Base-by-base conservation (phyloP, 1,140 invertebrate genomes). In the Acyrthosiphon pisum region DNA sequence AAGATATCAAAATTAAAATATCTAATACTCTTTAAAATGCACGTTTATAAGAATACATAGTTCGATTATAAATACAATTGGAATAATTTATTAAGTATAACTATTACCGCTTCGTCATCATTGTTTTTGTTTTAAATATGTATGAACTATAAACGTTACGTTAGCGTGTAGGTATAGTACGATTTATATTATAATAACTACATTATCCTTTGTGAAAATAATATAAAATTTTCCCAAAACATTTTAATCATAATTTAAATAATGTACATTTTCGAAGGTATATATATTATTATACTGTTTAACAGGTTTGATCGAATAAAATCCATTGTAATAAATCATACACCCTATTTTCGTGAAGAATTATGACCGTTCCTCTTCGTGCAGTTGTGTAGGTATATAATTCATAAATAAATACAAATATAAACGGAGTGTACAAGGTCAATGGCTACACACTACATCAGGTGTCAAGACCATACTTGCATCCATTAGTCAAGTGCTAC, bases 401-500 rank as follows among this genome's bases (percentile, higher is more conserved):
- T 53, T 90, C 22, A 18, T 60, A 90, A 41, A 90, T 23, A 35
- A 35, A 35, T 44, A 90, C 3, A 35, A 56, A 68, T 53, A 44
- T 30, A 18, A 88, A 35, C 30, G 37, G 11, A 90, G 35, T 60
- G 41, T 23, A 60, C 20, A 88, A 88, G 87, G 87, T 53, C 87
- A 53, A 88, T 88, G 44, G 44, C 35, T 83, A 46, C 46, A 86
- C 22, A 53, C 86, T 35, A 35, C 87, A 88, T 88, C 53, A 88
- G 87, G 87, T 53, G 48, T 53, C 46, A 35, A 88, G 30, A 88
- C n/a, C 7, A 91, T 76, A 44, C 23, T 18, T 76, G 26, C n/a
- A 48, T 91, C 60, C 60, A 91, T 91, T 91, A 91, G 90, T 91
- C 90, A 76, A 91, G 90, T 91, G 20, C 90, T 91, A 91, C 90